A percentile compares a stretch with the other conserved stretches of the same genome.
Evolutionary conservation across 2,888 invertebrate genomes (phyloP).

Genomic region (Parnassius orleans): DNA sequence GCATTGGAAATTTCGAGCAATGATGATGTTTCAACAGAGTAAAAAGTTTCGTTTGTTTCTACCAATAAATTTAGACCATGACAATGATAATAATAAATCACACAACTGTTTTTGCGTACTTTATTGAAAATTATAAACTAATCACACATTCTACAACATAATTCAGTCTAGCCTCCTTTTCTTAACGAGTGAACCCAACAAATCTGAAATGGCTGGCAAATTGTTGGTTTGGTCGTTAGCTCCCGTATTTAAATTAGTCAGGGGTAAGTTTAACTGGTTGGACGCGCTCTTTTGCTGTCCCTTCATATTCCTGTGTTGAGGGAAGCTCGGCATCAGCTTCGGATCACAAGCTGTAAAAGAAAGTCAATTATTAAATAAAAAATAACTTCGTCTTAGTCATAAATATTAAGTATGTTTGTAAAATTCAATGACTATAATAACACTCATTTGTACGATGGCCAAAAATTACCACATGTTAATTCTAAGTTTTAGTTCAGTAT

Average conservation of each 20-base stretch:
- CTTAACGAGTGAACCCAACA: slow-evolving; percentile 90
- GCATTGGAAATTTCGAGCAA: slow-evolving; percentile 71
- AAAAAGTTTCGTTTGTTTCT: slow-evolving; percentile 27
- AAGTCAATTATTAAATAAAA: background rate
- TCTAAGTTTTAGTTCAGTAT: too few relatives aligned
- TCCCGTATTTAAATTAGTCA: slow-evolving; percentile 78
- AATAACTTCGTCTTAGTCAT: background rate
- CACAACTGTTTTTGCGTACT: slow-evolving; percentile 17
- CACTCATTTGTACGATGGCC: too few relatives aligned
- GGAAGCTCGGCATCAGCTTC: slow-evolving; percentile 98
- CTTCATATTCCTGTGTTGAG: slow-evolving; percentile 95
- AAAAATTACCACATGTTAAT: too few relatives aligned
- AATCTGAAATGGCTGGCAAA: slow-evolving; percentile 89
- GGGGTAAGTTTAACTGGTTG: slow-evolving; percentile 69
- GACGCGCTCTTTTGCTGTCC: slow-evolving; percentile 61
- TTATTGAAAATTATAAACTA: slow-evolving; percentile 28
- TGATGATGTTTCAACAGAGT: slow-evolving; percentile 69
- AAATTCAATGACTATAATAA: too few relatives aligned
- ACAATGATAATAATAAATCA: slow-evolving; percentile 28
- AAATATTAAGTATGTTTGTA: too few relatives aligned
- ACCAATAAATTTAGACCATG: slow-evolving; percentile 7
- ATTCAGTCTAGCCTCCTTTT: slow-evolving; percentile 87
- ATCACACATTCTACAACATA: slow-evolving; percentile 21
- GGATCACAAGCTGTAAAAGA: slow-evolving; percentile 92
- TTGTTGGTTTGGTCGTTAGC: slow-evolving; percentile 87